Evolutionary conservation across 2,797 vertebrate species (phyloP), one percentile per base, ranked within the genome.

Genomic region (Brotula barbata): DNA sequence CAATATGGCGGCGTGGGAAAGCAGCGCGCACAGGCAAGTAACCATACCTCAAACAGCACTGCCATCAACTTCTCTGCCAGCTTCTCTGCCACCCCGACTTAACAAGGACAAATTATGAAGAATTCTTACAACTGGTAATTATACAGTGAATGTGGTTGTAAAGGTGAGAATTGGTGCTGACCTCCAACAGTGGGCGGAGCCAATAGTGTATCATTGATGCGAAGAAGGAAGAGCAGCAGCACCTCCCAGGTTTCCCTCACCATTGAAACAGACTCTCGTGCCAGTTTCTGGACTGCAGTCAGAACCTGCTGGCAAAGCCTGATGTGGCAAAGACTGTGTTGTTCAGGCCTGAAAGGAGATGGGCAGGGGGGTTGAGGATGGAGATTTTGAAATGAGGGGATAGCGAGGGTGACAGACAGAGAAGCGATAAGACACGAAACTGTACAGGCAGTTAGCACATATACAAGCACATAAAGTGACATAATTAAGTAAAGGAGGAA

Each of bases 181-280:
- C 96, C 96, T 93, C 94, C 93, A 46, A 95, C 90, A 37, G 95
- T 95, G 66, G 96, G 96, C 5, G 95, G 93, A 19, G 95, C 95
- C 55, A 98, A 90, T 69, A 98, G 92, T 10, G 93, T 94, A 87
- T 98, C 96, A 46, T 96, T 96, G 86, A 98, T 94, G 64, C 95
- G 95, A 60, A 98, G 92, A 73, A 98, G 92, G 89, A 98, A 96
- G 53, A 98, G 90, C 20, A 98, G 86, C 80, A 98, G 90, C 74
- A 96, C 95, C 85, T 98, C 96, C 96, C 96, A 98, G 55, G 96
- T 98, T 90, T 98, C 95, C 85, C 96, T 93, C 73, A 92, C 93
- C 95, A 98, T 97, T 75, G 87, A 91, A 69, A 89, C 64, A 6
- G 90, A 90, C 66, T 97, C 95, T 0, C 92, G 88, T n/a, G 96